phyloP scores from a whole-genome alignment of 2,888 invertebrate species.

The Thymelicus acteon region DNA sequence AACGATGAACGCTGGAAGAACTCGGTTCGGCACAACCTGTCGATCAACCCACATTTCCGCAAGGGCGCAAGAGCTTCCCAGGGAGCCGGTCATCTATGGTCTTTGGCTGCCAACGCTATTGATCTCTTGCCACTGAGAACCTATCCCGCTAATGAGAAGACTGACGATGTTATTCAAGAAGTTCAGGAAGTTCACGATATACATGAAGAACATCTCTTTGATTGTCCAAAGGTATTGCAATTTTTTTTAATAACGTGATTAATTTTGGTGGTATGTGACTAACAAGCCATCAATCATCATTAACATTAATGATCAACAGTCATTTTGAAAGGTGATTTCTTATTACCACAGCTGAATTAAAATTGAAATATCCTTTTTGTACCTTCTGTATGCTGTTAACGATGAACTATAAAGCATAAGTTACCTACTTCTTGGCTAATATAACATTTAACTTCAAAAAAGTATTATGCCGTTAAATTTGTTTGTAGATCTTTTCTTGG shows the following conservation, averaged over 20 bases:
- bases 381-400: no score
- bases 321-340: no score
- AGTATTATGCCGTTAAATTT: no score
- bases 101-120: slow-evolving; percentile 87
- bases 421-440: no score
- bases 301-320: no score
- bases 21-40: slow-evolving; percentile 94
- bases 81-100: slow-evolving; percentile 96
- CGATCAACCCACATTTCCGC: slow-evolving; percentile 95
- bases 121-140: slow-evolving; percentile 71
- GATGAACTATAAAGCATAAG: no score
- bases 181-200: slow-evolving; percentile 24
- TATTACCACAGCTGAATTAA: background rate
- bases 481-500: no score
- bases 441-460: no score
- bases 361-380: no score
- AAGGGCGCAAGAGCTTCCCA: slow-evolving; percentile 94
- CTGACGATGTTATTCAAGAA: slow-evolving; percentile 42
- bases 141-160: slow-evolving; percentile 52
- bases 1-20: slow-evolving; percentile 97
- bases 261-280: no score
- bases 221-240: slow-evolving; percentile 70
- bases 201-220: slow-evolving; percentile 60
- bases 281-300: no score
- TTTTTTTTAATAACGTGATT: no score